These are phyloP conservation scores for Hormaphis cornu DNA, from an alignment of 1,140 invertebrate species.

Conservation along the genomic window DNA sequence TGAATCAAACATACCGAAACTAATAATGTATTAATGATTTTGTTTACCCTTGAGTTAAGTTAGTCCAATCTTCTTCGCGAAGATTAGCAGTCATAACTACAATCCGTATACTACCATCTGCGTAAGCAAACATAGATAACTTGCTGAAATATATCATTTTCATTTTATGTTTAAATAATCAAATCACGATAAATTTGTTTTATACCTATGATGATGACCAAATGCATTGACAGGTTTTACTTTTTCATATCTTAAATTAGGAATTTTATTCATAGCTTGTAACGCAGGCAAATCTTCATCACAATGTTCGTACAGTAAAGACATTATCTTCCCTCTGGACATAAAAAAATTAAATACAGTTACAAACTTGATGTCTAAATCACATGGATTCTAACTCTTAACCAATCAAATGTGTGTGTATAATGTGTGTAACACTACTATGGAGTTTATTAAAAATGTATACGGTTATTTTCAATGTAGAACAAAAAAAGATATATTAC, in stretches of 20 bases:
- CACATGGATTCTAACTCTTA: too few species aligned
- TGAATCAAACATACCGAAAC: not conserved
- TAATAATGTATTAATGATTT: not conserved
- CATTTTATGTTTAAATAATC: constrained; percentile 15
- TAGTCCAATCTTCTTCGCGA: constrained; percentile 82
- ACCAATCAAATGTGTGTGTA: too few species aligned
- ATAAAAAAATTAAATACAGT: too few species aligned
- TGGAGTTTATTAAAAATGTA: too few species aligned
- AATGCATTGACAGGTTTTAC: constrained; percentile 67
- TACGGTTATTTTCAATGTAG: too few species aligned
- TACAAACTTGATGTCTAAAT: too few species aligned
- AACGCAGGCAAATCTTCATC: not conserved
- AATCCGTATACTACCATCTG: constrained; percentile 69
- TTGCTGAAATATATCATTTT: constrained; percentile 54
- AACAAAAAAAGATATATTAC: too few species aligned
- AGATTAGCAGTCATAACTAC: constrained; percentile 89
- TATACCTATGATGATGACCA: constrained; percentile 78
- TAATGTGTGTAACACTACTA: too few species aligned
- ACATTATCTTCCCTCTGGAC: not conserved
- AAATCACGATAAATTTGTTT: not conserved
- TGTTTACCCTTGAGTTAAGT: constrained; percentile 79
- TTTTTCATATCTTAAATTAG: constrained; percentile 56
- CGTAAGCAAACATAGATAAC: constrained; percentile 79
- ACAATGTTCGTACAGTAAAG: not conserved
- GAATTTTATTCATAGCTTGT: constrained; percentile 40